Percentiles rank a stretch among this genome's conserved stretches.
Evolutionary conservation across 2,888 invertebrate genomes (phyloP).

Genomic region (Omphaloscelis lunosa): DNA sequence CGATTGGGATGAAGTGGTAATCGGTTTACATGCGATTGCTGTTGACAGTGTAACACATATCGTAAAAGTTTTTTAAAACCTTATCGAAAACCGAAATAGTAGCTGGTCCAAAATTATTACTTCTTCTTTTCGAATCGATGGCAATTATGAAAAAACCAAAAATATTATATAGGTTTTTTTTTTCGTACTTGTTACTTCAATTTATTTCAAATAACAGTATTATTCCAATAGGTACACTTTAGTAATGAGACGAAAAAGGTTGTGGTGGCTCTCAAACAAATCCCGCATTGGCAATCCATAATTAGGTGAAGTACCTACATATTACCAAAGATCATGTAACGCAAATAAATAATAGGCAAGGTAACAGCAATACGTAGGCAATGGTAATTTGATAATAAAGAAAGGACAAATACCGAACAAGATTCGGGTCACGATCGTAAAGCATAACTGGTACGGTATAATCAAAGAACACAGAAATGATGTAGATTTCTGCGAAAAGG

Average conservation of each 20-base stretch:
- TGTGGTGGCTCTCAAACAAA: background rate
- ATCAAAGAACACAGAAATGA: conserved; percentile 7
- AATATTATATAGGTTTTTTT: too few relatives aligned
- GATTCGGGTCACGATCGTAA: conserved; percentile 74
- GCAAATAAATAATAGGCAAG: background rate
- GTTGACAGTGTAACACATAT: background rate
- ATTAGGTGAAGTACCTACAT: background rate
- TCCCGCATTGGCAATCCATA: background rate
- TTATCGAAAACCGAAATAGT: background rate
- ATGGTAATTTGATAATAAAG: conserved; percentile 71
- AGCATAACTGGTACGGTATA: conserved; percentile 62
- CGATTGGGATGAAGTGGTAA: background rate
- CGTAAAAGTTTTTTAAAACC: background rate
- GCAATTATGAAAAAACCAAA: background rate
- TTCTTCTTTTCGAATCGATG: background rate
- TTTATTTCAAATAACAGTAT: background rate
- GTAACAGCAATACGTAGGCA: conserved; percentile 44
- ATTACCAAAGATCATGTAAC: background rate
- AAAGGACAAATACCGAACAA: conserved; percentile 58
- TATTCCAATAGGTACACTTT: background rate
- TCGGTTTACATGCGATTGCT: background rate
- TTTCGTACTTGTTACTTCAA: background rate
- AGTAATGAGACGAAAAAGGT: background rate
- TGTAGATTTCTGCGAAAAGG: conserved; percentile 31
- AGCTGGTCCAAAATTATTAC: background rate